Evolutionary conservation across 2,113 vertebrate species (phyloP), one percentile per base, ranked within the genome.

Genomic region (Uria aalge): DNA sequence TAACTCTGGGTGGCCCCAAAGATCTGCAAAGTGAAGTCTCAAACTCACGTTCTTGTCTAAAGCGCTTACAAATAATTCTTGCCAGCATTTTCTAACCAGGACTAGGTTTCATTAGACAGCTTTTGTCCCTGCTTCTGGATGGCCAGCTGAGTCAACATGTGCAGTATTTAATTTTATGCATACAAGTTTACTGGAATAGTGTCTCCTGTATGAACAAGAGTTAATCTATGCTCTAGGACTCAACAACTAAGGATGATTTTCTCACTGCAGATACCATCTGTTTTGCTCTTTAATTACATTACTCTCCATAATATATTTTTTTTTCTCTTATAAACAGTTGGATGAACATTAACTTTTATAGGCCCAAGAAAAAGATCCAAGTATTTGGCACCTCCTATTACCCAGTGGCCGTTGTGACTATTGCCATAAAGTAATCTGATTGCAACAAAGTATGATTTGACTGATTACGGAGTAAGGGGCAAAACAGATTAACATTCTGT

Each of bases 271-370:
- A 53, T 71, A 53, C 52, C 74, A 95, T 88, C 79, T 97, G 72
- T 30, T 96, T 92, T 96, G 8, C 19, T 97, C 11, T 88, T 90
- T 93, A 89, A 88, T 95, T 96, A 50, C 34, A 76, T 64, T 81
- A n/a, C 12, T 83, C 7, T 48, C 47, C 27, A 62, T 72, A 79
- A 85, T 36, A 62, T 66, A 47, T 4, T 45, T 47, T 68, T 93
- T 47, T 64, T 88, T 94, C 43, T 82, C 23, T 59, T 94, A 81
- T 36, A 77, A 96, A 77, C 41, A 21, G 5, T 43, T 88, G 62
- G 67, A 78, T 96, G n/a, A 96, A 77, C 15, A 74, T 73, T 86
- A 92, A 78, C 60, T 93, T 97, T 69, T 87, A 88, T 38, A 95
- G 53, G 8, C 24, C 79, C 11, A 72, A 82, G 48, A 82, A 69